Evolutionary conservation across 2,888 invertebrate genomes (phyloP).

Genomic region (Ditula angustiorana): DNA sequence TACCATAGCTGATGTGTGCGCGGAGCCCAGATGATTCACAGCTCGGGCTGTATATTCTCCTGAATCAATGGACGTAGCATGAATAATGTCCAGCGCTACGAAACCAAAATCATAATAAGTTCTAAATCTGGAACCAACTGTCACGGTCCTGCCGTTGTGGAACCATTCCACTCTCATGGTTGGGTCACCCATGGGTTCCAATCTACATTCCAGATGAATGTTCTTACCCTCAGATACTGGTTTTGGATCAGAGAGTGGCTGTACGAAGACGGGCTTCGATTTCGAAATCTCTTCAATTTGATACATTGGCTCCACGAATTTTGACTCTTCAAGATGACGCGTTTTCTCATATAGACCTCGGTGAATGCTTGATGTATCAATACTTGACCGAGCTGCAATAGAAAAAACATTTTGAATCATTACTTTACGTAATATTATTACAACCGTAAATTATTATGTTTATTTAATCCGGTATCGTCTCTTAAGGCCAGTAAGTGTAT

Average conservation of each 20-base stretch:
- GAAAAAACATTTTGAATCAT: slow-evolving; percentile 38
- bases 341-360: slow-evolving; percentile 94
- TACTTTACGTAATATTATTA: too few species aligned
- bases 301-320: slow-evolving; percentile 94
- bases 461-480: too few species aligned
- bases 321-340: slow-evolving; percentile 92
- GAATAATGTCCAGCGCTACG: slow-evolving; percentile 97
- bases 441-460: too few species aligned
- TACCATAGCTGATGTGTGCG: slow-evolving; percentile 96
- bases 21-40: slow-evolving; percentile 96
- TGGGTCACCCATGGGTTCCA: slow-evolving; percentile 98
- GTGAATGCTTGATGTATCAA: slow-evolving; percentile 96
- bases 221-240: slow-evolving; percentile 95
- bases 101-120: slow-evolving; percentile 99
- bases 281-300: slow-evolving; percentile 96
- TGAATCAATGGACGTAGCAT: slow-evolving; percentile 96
- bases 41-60: slow-evolving; percentile 98
- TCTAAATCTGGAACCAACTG: slow-evolving; percentile 96
- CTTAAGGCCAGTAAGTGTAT: too few species aligned
- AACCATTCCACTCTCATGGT: slow-evolving; percentile 98
- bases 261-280: slow-evolving; percentile 97
- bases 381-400: slow-evolving; percentile 92
- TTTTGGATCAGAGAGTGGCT: slow-evolving; percentile 94
- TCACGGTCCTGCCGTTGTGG: slow-evolving; percentile 95
- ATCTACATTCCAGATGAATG: slow-evolving; percentile 95